Base-by-base conservation (phyloP, 1,140 invertebrate genomes). In the Dendroctonus valens region DNA sequence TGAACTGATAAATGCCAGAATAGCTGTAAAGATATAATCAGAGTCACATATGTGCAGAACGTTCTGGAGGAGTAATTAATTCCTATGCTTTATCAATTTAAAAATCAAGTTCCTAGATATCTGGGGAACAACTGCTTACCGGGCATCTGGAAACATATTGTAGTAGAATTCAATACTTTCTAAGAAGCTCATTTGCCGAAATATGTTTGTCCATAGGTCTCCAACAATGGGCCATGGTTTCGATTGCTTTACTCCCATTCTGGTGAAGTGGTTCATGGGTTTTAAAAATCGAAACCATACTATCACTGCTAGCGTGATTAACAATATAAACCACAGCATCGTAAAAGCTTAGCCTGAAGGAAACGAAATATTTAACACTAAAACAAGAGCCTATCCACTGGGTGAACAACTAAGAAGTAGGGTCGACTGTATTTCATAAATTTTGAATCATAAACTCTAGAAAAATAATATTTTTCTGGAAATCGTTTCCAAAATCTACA, bases 181-280 rank as follows among this genome's bases (percentile, higher is more conserved):
- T 8, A 14, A 5, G 26, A 68, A 42, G 39, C 53, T 57, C 42
- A 53, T 53, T 41, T 9, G 51, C 58, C 61, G 12, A 7, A 69
- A 49, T 7, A 70, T 5, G 1, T 57, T 42, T 9, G 26, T 8
- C 8, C 48, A 62, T 11, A 46, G 41, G 38, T 72, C 81, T 2
- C 81, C 81, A 37, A 81, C 68, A n/a, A 81, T 54, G 0, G 76
- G 72, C 14, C 73, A 14, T 0, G 81, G 80, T 8, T 69, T 73
- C 3, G 76, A 65, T 39, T 76, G 75, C 53, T 78, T 77, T 0
- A 85, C 77, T 6, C 79, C 77, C 63, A 71, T 73, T 5, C 76
- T 71, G 41, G 74, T 58, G 82, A 82, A 85, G 61, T 83, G 80
- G 11, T 49, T 39, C 72, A 70, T 54, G 71, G 72, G 5, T 64